Conservation (phyloP, 2,888 invertebrate species). For the Pardosa pseudoannulata region DNA sequence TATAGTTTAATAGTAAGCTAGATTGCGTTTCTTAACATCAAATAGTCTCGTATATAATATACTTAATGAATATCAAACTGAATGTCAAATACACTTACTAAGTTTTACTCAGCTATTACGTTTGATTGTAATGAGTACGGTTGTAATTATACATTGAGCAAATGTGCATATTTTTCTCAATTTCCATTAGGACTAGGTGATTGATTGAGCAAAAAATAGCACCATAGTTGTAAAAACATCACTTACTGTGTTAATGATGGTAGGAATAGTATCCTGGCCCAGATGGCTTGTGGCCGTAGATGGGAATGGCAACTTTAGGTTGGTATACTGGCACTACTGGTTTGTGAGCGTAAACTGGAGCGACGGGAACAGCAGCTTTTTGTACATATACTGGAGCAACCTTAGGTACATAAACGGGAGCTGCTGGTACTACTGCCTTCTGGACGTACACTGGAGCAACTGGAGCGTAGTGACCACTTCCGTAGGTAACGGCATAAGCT, state of each 20-base stretch:
- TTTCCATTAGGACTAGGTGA: too few species aligned
- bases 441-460: slow-evolving; percentile 27
- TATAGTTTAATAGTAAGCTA: too few species aligned
- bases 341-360: slow-evolving; percentile 20
- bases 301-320: slow-evolving; percentile 64
- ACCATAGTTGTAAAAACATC: too few species aligned
- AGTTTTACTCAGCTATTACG: too few species aligned
- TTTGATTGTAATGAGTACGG: too few species aligned
- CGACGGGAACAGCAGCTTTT: slow-evolving; percentile 17
- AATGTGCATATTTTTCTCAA: too few species aligned
- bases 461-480: slow-evolving; percentile 37
- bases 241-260: slow-evolving; percentile 42
- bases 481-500: slow-evolving; percentile 34
- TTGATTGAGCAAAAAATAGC: too few species aligned
- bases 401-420: slow-evolving; percentile 24
- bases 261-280: slow-evolving; percentile 61
- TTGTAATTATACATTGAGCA: too few species aligned
- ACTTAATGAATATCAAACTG: too few species aligned
- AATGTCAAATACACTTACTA: too few species aligned
- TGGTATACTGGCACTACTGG: slow-evolving; percentile 60
- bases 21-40: too few species aligned
- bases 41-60: too few species aligned
- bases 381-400: slow-evolving; percentile 27
- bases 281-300: slow-evolving; percentile 44
- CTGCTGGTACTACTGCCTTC: slow-evolving; percentile 14